Percentiles rank a stretch among this genome's conserved stretches.
Evolutionary conservation across 2,797 vertebrate species (phyloP).

Genomic region (Anabacerthia variegaticeps): DNA sequence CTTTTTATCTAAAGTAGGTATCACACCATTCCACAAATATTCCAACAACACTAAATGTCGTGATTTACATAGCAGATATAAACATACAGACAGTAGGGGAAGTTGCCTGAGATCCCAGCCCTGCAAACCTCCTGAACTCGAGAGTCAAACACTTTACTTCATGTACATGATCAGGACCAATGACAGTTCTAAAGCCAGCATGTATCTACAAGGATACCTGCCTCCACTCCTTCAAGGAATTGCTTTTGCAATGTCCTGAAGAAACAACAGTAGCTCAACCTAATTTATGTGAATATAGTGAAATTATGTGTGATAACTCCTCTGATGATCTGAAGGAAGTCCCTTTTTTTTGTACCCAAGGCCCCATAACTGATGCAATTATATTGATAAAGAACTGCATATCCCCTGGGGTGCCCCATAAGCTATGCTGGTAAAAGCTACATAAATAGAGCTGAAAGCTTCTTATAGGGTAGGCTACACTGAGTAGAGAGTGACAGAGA

Average conservation of each 20-base stretch:
- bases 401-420: not conserved
- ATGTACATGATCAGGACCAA: not conserved
- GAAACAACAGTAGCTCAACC: not conserved
- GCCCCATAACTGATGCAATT: not conserved
- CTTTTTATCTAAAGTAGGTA: not conserved
- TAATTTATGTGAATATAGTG: not conserved
- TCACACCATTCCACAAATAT: not conserved
- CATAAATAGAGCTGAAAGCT: not conserved
- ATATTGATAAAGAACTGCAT: not conserved
- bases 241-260: not conserved
- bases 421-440: not conserved
- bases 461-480: not conserved
- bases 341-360: not conserved
- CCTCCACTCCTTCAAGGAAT: not conserved
- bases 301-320: not conserved
- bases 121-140: not conserved
- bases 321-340: not conserved
- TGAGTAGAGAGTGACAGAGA: not conserved
- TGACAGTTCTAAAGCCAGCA: not conserved
- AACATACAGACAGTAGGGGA: not conserved
- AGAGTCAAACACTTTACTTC: not conserved
- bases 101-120: not conserved
- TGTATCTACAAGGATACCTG: not conserved
- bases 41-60: not conserved
- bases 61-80: not conserved